Percentiles rank a stretch among this genome's conserved stretches.
Conservation (phyloP, 2,113 vertebrate species). For the Felis catus region DNA sequence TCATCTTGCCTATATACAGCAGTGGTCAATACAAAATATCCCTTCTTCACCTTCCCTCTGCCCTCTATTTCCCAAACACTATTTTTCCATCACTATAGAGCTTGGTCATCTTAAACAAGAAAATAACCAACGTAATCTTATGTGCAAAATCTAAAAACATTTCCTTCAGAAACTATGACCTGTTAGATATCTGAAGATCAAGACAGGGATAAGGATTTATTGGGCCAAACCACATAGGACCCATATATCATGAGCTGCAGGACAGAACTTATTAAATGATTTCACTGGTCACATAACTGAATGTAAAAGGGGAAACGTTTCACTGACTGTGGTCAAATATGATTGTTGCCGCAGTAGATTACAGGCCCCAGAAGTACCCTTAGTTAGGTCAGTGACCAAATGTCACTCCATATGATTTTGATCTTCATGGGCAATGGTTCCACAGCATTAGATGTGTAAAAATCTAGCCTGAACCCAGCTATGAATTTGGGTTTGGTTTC, state of each 20-base stretch:
- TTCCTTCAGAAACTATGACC: constrained; percentile 48
- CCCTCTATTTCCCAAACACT: neutral
- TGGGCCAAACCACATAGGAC: constrained; percentile 48
- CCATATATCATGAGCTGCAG: constrained; percentile 58
- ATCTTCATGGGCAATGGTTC: constrained; percentile 42
- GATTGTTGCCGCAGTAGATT: constrained; percentile 58
- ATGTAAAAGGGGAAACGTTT: constrained; percentile 69
- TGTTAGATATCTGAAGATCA: constrained; percentile 55
- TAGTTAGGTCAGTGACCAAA: constrained; percentile 60
- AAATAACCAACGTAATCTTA: constrained; percentile 33
- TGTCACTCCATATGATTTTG: constrained; percentile 29
- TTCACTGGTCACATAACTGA: constrained; percentile 63
- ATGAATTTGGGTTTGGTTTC: constrained; percentile 19
- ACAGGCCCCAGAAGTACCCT: constrained; percentile 57
- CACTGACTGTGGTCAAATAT: constrained; percentile 60
- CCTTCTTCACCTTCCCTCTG: neutral
- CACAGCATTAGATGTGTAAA: neutral
- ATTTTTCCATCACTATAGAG: neutral
- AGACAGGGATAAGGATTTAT: constrained; percentile 75
- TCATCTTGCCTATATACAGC: neutral
- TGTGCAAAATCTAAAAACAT: constrained; percentile 4
- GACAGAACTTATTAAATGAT: constrained; percentile 68
- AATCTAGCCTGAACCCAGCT: neutral
- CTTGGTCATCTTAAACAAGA: neutral
- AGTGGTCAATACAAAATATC: neutral